Conservation (phyloP, 2,888 invertebrate species). For the Eupelmus urozonus region DNA sequence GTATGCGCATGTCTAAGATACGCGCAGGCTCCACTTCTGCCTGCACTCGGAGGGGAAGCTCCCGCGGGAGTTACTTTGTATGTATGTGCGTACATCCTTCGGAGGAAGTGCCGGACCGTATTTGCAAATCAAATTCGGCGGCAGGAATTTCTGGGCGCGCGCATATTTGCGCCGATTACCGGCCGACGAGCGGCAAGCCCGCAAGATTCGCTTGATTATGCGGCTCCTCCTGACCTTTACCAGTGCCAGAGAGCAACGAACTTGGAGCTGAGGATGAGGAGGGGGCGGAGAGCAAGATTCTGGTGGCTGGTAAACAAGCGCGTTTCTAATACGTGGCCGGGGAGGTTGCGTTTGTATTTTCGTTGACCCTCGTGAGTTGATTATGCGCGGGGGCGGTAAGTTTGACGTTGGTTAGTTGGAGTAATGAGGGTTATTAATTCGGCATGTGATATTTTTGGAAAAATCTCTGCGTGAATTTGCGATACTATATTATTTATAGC, state of each 20-base stretch:
- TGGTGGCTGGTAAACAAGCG: conserved; percentile 12
- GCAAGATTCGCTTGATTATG: conserved; percentile 56
- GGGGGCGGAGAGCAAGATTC: neutral
- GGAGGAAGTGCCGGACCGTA: conserved; percentile 55
- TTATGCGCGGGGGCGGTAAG: too few species aligned
- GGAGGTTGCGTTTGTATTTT: too few species aligned
- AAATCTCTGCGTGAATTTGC: too few species aligned
- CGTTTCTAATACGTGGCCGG: too few species aligned
- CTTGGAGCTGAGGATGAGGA: neutral
- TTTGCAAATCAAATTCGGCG: conserved; percentile 74
- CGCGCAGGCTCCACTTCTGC: conserved; percentile 8
- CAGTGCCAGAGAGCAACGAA: neutral
- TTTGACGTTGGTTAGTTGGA: too few species aligned
- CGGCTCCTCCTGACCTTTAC: conserved; percentile 9
- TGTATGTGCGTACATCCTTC: neutral
- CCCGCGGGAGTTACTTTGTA: neutral
- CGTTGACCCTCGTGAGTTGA: neutral
- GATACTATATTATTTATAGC: too few species aligned
- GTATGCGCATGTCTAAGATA: conserved; percentile 58
- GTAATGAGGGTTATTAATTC: too few species aligned
- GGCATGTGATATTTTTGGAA: too few species aligned
- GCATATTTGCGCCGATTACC: conserved; percentile 72
- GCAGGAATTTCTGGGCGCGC: conserved; percentile 66
- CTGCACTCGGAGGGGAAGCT: conserved; percentile 47
- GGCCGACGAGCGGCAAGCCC: conserved; percentile 46